Evolutionary conservation across 2,113 vertebrate genomes (phyloP).

Genomic region (Trinectes maculatus): DNA sequence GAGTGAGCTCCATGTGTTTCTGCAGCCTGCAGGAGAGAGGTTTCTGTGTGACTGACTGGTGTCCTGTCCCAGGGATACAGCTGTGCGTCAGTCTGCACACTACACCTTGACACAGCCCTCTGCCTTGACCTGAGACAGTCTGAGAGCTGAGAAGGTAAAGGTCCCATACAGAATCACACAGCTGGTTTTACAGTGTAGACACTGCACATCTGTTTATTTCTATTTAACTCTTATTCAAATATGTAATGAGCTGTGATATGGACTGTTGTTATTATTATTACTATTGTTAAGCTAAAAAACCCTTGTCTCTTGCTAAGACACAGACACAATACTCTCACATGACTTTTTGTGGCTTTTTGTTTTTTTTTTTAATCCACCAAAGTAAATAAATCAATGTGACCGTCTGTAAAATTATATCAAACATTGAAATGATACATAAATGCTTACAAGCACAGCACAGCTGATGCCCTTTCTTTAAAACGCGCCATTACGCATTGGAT

Average conservation of each 20-base stretch:
- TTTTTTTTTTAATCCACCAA: neutral
- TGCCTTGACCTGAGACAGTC: conserved; percentile 10
- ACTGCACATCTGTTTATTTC: neutral
- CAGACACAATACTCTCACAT: neutral
- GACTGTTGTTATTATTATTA: too few relatives aligned
- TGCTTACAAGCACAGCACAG: conserved; percentile 5
- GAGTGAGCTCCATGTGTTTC: conserved; percentile 42
- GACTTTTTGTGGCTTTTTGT: neutral
- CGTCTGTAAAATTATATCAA: neutral
- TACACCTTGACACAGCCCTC: conserved; percentile 51
- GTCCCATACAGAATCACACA: conserved; percentile 6
- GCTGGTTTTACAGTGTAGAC: neutral
- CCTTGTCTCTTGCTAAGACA: neutral
- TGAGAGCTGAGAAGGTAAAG: conserved; percentile 16
- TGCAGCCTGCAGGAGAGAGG: conserved; percentile 55
- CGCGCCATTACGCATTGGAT: conserved; percentile 27
- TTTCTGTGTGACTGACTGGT: conserved; percentile 72
- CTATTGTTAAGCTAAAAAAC: neutral
- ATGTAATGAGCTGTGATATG: conserved; percentile 2
- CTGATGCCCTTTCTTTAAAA: conserved; percentile 39
- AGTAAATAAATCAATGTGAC: too few relatives aligned
- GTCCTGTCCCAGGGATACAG: conserved; percentile 64
- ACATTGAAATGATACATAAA: conserved; percentile 1
- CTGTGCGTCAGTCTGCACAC: conserved; percentile 73
- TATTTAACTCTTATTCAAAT: neutral